Percentiles rank a stretch among this genome's conserved stretches.
Evolutionary conservation across 2,797 vertebrate genomes (phyloP).

Genomic region (Gadopsis marmoratus): DNA sequence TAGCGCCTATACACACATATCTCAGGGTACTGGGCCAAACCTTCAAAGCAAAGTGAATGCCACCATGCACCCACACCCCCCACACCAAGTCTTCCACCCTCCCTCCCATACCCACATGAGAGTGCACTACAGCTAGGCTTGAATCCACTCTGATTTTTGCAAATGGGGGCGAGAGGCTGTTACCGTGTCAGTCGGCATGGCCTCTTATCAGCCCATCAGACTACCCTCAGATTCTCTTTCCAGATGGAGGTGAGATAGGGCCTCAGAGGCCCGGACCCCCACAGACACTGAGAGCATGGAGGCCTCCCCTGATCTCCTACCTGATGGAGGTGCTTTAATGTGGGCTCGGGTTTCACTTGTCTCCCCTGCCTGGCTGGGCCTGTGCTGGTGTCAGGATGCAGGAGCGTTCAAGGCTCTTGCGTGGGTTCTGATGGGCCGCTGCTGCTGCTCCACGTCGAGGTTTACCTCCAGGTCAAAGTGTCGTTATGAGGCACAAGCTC

Average conservation of each 20-base stretch:
- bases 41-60: conserved; percentile 62
- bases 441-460: conserved; percentile 46
- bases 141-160: conserved; percentile 58
- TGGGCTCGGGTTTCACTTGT: conserved; percentile 80
- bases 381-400: conserved; percentile 75
- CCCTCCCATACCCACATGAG: conserved; percentile 65
- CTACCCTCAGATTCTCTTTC: conserved; percentile 87
- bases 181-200: conserved; percentile 79
- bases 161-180: conserved; percentile 77
- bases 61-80: conserved; percentile 51
- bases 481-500: conserved; percentile 53
- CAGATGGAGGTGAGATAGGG: conserved; percentile 87
- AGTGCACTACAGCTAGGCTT: conserved; percentile 50
- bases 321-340: conserved; percentile 84
- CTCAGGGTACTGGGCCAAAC: conserved; percentile 45
- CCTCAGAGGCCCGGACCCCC: conserved; percentile 82
- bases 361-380: conserved; percentile 78
- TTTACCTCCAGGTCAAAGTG: conserved; percentile 67
- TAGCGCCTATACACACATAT: conserved; percentile 17
- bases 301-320: conserved; percentile 81
- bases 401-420: conserved; percentile 59
- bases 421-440: conserved; percentile 47
- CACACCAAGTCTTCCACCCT: conserved; percentile 28
- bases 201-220: conserved; percentile 83
- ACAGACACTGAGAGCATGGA: conserved; percentile 80